Evolutionary conservation across 2,888 invertebrate species (phyloP), one percentile per base, ranked within the genome.

Genomic region (Villa cingulata): DNA sequence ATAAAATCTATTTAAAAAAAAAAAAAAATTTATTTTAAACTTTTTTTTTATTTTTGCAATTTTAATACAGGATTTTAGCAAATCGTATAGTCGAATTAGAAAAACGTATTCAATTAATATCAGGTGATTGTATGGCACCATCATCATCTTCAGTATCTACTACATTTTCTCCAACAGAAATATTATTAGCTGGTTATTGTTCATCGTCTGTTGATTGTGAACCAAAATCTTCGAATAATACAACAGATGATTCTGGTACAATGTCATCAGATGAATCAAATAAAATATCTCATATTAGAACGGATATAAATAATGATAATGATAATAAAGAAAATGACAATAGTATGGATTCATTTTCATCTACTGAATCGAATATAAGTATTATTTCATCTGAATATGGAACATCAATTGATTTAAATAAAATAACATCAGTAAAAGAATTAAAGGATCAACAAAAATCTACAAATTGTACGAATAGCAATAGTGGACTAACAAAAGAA

Each of bases 1-100:
- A 10, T 14, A 41, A 18, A 41, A 43, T 10, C n/a, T 20, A 39
- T 9, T 39, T 39, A 3, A 5, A 4, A n/a, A n/a, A n/a, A n/a
- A n/a, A n/a, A n/a, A n/a, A n/a, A n/a, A n/a, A n/a, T n/a, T 34
- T 37, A 41, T 12, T 17, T 7, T 10, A 16, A 41, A 27, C 23
- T 41, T 23, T 27, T 27, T 29, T 18, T 14, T 45, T 39, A 48
- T 14, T 32, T 1, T 23, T 40, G 23, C 39, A 14, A 39, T 46
- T 43, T 48, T 32, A 29, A 46, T 70, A 14, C 57, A 88, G 87
- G 70, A 85, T 89, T 55, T 70, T 90, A 48, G 89, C 87, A 1
- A 76, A 77, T 50, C 75, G 88, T 66, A 82, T 90, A 56, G 76
- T 81, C n/a, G 87, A 89, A 66, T 68, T 90, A 41, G 88, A 89